Base-by-base conservation (phyloP, 2,888 invertebrate genomes). In the Diogma glabrata region DNA sequence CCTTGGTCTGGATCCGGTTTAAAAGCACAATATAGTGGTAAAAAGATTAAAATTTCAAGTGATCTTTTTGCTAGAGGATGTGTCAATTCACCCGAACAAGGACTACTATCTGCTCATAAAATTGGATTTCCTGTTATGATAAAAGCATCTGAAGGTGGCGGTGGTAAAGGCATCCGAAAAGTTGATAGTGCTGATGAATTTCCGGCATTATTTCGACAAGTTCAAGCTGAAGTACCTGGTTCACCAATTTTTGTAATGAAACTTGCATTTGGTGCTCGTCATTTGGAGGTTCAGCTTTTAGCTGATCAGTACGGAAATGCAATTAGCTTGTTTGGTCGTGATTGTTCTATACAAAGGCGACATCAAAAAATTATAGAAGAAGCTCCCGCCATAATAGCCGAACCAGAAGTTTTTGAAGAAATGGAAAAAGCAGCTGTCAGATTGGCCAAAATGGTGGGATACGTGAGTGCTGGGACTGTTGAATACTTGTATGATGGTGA, bases 351-450 rank as follows among this genome's bases (percentile, higher is more conserved):
- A 59, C 99, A 99, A 68, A 78, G 99, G 22, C 78, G 99, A 3
- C 99, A 99, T 69, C 99, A 99, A 73, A 99, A 99, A 72, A 99
- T 99, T 65, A 99, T 99, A 51, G 99, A 99, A 67, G 99, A 99
- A 65, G 99, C 99, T 0, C 99, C 99, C 0, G 95, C 94, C 0
- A 87, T 91, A 20, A 82, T 99, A 54, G 93, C 97, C 0, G 83
- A 85, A 51, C 82, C 83, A 0, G 86, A 87, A 14, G 80, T 96
- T 10, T 94, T 97, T 63, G 89, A 91, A 64, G 86, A 90, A 61
- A 99, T 99, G 99, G 97, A 99, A 66, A 90, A 87, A 76, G 88
- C 96, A 3, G 97, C 97, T 0, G 97, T 99, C 4, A 81, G 92
- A 51, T 72, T 99, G 54, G 99, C 99, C 16, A 96, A 96, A 73